Percentiles rank a stretch among this genome's conserved stretches.
phyloP scores from a whole-genome alignment of 2,888 invertebrate species.

The Teinopalpus imperialis region DNA sequence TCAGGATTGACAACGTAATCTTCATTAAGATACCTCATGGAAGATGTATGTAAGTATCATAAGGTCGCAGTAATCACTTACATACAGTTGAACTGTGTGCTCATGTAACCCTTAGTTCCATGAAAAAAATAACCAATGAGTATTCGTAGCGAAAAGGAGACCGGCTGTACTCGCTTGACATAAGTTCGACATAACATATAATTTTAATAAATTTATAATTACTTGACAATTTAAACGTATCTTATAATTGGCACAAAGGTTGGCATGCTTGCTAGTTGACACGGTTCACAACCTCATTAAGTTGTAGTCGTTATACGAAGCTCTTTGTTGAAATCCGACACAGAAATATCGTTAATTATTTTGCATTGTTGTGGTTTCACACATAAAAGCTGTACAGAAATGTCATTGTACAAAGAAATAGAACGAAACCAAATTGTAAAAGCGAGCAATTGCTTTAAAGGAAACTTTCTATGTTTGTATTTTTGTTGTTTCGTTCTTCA shows the following conservation, averaged over 20 bases:
- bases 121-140: too few relatives aligned
- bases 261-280: not conserved
- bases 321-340: constrained; percentile 10
- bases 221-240: too few relatives aligned
- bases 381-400: not conserved
- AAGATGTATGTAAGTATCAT: too few relatives aligned
- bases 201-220: too few relatives aligned
- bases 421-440: constrained; percentile 4
- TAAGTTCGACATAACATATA: too few relatives aligned
- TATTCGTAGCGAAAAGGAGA: too few relatives aligned
- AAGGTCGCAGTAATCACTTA: too few relatives aligned
- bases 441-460: not conserved
- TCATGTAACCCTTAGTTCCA: too few relatives aligned
- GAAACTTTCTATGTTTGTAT: not conserved
- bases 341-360: constrained; percentile 14
- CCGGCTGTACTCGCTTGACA: too few relatives aligned
- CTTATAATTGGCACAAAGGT: not conserved
- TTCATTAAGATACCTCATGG: too few relatives aligned
- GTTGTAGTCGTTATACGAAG: not conserved
- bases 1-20: too few relatives aligned
- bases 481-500: not conserved
- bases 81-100: too few relatives aligned
- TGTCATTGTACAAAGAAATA: constrained; percentile 4
- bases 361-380: constrained; percentile 8
- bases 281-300: constrained; percentile 9